These are phyloP conservation scores for Cromileptes altivelis DNA, from an alignment of 2,113 vertebrate genomes.

Conservation along the genomic window DNA sequence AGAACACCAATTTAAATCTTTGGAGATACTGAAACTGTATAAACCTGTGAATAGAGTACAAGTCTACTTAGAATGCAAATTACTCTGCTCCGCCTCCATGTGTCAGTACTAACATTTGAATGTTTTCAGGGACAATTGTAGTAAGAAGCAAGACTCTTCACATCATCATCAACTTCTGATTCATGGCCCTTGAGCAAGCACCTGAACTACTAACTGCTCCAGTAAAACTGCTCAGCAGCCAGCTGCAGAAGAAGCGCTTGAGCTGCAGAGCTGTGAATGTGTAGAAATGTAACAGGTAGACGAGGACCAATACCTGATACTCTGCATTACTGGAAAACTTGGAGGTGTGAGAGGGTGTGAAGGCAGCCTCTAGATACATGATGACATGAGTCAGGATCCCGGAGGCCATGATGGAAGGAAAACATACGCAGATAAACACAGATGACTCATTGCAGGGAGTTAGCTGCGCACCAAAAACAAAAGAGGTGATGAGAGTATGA, in stretches of 20 bases:
- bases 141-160: not conserved
- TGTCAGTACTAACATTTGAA: not conserved
- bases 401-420: constrained; percentile 31
- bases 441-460: constrained; percentile 59
- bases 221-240: not conserved
- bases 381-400: constrained; percentile 50
- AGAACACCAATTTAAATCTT: constrained; percentile 16
- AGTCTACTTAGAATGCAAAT: constrained; percentile 12
- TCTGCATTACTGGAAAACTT: constrained; percentile 4
- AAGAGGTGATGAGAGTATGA: constrained; percentile 39
- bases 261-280: constrained; percentile 9
- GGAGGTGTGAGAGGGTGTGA: constrained; percentile 7
- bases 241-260: not conserved
- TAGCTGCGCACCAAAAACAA: constrained; percentile 8
- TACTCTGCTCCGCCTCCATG: not conserved
- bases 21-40: constrained; percentile 7
- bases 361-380: constrained; percentile 23
- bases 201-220: not conserved
- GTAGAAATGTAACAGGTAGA: not conserved
- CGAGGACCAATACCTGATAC: not conserved
- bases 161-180: not conserved
- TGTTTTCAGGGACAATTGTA: not conserved
- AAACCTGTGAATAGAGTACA: not conserved
- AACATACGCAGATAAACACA: constrained; percentile 17
- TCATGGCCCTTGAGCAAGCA: not conserved